These are phyloP conservation scores for Bombus confusus DNA, from an alignment of 1,140 invertebrate genomes.

Conservation along the genomic window DNA sequence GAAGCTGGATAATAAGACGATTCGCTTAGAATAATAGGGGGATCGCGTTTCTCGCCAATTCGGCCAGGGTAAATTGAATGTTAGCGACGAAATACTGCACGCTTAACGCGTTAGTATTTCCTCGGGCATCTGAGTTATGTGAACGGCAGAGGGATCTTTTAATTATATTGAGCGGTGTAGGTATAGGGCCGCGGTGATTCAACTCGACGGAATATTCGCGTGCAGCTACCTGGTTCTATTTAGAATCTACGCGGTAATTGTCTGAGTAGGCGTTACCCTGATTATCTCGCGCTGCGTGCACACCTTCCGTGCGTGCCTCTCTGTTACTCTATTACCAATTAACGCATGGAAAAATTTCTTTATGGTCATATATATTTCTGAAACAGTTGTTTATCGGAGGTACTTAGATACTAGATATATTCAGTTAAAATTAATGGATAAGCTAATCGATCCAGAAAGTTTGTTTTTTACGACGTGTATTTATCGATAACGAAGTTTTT, in stretches of 20 bases:
- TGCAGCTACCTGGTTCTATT: background rate
- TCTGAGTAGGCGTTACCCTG: background rate
- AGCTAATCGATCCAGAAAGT: background rate
- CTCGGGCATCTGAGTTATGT: background rate
- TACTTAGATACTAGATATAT: background rate
- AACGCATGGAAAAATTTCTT: background rate
- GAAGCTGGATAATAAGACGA: slow-evolving; percentile 1
- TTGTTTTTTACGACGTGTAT: background rate
- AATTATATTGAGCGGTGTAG: background rate
- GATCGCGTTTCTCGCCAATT: background rate
- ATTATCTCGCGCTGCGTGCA: background rate
- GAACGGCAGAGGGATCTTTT: background rate
- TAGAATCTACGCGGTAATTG: slow-evolving; percentile 3
- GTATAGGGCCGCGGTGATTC: background rate
- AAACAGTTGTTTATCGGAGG: background rate
- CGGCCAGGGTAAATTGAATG: background rate
- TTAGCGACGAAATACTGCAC: background rate
- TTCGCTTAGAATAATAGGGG: slow-evolving; percentile 1
- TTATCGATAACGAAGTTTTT: background rate
- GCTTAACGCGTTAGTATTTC: background rate
- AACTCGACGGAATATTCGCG: background rate
- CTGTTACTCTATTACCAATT: background rate
- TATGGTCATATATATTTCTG: background rate
- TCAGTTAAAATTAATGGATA: background rate
- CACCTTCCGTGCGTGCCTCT: background rate